phyloP scores from a whole-genome alignment of 1,140 invertebrate species.

The Formica selysi region DNA sequence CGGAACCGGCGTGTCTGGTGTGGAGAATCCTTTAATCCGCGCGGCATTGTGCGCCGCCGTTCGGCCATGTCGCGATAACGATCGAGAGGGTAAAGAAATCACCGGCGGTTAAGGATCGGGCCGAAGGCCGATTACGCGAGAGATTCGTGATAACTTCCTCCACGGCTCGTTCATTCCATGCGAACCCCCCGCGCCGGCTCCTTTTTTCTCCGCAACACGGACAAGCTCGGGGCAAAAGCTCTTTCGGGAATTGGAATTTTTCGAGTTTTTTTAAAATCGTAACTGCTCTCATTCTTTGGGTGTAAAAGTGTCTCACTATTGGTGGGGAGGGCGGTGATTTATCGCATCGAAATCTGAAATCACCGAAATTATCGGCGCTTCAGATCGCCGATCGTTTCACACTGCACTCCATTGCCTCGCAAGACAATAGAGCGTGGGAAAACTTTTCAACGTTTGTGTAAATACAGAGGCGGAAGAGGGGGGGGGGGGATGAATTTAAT shows the following conservation, averaged over 20 bases:
- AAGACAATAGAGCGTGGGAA: conserved; percentile 28
- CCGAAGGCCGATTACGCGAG: conserved; percentile 64
- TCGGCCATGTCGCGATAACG: conserved; percentile 72
- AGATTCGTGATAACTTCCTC: conserved; percentile 74
- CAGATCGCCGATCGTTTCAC: neutral
- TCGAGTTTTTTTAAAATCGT: no score
- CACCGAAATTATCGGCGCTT: neutral
- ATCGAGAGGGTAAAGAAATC: conserved; percentile 72
- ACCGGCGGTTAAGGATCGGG: conserved; percentile 70
- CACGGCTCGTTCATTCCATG: conserved; percentile 53
- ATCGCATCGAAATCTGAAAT: conserved; percentile 14
- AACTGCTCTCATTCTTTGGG: no score
- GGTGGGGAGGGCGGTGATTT: neutral
- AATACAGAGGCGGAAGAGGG: neutral
- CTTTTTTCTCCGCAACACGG: neutral
- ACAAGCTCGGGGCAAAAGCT: neutral
- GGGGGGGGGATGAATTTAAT: conserved; percentile 36
- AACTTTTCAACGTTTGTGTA: conserved; percentile 47
- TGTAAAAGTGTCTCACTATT: no score
- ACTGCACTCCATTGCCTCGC: neutral
- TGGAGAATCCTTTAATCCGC: conserved; percentile 69
- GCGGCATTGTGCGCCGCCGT: conserved; percentile 42
- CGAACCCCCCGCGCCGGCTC: neutral
- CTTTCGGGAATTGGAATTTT: neutral
- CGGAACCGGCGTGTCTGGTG: conserved; percentile 24